A percentile compares a stretch with the other conserved stretches of the same genome.
These are phyloP conservation scores for Cosmia trapezina DNA, from an alignment of 2,888 invertebrate species.

Conservation along the genomic window DNA sequence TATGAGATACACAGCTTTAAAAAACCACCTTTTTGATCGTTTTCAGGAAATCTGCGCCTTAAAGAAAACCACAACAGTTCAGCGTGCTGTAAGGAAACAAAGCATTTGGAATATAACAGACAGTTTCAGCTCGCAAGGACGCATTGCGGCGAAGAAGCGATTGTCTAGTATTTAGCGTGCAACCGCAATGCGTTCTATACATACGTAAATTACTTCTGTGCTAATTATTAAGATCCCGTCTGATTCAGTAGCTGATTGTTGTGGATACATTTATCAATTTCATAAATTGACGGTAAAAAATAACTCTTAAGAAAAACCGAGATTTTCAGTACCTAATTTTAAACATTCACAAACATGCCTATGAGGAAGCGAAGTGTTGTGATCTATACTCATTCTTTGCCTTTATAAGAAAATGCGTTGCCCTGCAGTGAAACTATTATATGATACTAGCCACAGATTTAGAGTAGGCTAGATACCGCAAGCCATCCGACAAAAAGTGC, in stretches of 20 bases:
- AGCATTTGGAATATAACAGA: conserved; percentile 5
- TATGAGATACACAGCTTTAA: too few relatives aligned
- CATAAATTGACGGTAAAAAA: too few relatives aligned
- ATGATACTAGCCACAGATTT: too few relatives aligned
- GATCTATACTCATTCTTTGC: not conserved
- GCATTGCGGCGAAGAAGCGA: conserved; percentile 53
- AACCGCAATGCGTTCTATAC: conserved; percentile 55
- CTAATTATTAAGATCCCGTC: conserved; percentile 5
- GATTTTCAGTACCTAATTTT: not conserved
- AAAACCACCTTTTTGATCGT: too few relatives aligned
- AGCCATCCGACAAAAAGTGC: too few relatives aligned
- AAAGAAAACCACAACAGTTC: not conserved
- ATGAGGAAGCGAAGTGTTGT: not conserved
- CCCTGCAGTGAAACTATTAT: not conserved
- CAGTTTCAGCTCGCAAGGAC: conserved; percentile 26
- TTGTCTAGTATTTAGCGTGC: conserved; percentile 32
- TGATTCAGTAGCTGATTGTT: not conserved
- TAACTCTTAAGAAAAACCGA: not conserved
- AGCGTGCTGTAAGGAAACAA: conserved; percentile 7
- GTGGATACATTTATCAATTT: not conserved
- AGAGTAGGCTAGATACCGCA: too few relatives aligned
- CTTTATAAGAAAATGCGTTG: not conserved
- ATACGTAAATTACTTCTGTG: not conserved
- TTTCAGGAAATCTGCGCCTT: too few relatives aligned
- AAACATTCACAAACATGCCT: not conserved